phyloP scores from a whole-genome alignment of 2,797 vertebrate species.

The Cossypha dichroa region DNA sequence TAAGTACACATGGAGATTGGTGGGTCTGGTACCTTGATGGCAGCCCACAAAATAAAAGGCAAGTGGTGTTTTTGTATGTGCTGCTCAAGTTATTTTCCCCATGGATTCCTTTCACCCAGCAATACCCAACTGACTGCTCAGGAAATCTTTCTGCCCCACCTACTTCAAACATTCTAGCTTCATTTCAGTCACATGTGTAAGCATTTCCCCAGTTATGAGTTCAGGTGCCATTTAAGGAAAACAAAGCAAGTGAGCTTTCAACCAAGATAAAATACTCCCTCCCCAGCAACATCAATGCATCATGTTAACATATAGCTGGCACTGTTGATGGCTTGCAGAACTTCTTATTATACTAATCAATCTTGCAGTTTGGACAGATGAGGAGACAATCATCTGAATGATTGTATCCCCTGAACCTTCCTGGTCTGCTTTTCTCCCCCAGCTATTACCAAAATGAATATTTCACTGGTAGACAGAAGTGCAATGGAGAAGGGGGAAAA shows the following conservation, averaged over 20 bases:
- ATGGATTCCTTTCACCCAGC: neutral
- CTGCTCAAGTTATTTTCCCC: neutral
- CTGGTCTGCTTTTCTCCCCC: neutral
- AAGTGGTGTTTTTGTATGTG: neutral
- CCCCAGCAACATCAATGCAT: neutral
- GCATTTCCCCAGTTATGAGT: slow-evolving; percentile 10
- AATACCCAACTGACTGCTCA: neutral
- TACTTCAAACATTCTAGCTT: neutral
- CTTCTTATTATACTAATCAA: neutral
- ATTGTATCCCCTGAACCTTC: neutral
- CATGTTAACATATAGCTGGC: neutral
- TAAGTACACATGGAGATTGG: rapidly evolving
- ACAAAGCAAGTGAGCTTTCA: neutral
- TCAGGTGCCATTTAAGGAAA: neutral
- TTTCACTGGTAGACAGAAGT: neutral
- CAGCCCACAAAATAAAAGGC: neutral
- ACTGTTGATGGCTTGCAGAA: neutral
- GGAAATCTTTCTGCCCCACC: neutral
- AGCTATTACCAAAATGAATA: neutral
- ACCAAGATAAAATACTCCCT: neutral
- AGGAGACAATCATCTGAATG: neutral
- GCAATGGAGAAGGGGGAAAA: neutral
- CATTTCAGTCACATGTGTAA: neutral
- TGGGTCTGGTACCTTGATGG: neutral
- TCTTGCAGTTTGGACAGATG: neutral